Evolutionary conservation across 2,113 vertebrate genomes (phyloP), one percentile per base, ranked within the genome.

Genomic region (Atherinomorus stipes): DNA sequence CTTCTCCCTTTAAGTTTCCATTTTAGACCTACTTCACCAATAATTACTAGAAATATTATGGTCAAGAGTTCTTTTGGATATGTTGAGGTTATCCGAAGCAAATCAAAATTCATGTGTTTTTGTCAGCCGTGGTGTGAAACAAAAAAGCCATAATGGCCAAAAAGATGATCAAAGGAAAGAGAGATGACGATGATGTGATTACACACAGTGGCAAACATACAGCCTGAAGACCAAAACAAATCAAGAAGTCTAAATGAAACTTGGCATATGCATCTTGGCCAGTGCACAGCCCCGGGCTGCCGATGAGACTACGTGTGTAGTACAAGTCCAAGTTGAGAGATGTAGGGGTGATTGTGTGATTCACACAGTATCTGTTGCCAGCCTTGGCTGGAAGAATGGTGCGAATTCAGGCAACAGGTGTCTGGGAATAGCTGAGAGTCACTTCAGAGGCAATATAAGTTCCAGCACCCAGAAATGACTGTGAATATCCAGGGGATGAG

Each of bases 361-460:
- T 85, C 74, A 52, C 71, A 83, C 68, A 66, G 65, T 82, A 80
- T 84, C 81, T 52, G 54, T 31, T 80, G 67, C 51, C 19, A 25
- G 74, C 68, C 82, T 81, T 63, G 80, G 62, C 64, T 47, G 31
- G 47, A 62, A 58, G 61, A 66, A 60, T 50, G 34, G 79, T 74
- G 79, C 78, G 68, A 83, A 68, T 31, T 28, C 74, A 15, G 26
- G 22, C 61, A 79, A 79, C 80, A 88, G 71, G 68, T 84, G 85
- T 77, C 52, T 50, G 67, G 37, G 72, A 69, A 57, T n/a, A 65
- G 13, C 0, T 4, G 65, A 64, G 25, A 68, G 45, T 19, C 60
- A 73, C 56, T 81, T 73, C 65, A 81, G 74, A 71, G 26, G 65
- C 51, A 23, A 57, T 47, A 47, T 70, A 56, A 72, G 44, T 49